phyloP scores from a whole-genome alignment of 2,113 vertebrate species.

The Strigops habroptila region DNA sequence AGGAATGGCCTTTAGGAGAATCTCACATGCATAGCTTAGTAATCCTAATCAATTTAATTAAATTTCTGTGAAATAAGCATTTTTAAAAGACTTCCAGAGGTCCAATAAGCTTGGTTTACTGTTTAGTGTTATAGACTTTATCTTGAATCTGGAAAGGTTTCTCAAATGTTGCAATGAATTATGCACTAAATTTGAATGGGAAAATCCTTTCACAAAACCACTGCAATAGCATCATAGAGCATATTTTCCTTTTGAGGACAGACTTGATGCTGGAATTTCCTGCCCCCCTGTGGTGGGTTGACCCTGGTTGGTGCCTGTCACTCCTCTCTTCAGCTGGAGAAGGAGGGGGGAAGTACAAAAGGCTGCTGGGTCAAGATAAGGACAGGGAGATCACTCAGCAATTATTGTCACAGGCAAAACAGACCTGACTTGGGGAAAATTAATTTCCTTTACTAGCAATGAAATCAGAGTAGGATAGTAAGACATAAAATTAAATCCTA shows the following conservation, averaged over 20 bases:
- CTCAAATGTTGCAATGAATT: background rate
- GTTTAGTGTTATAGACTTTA: background rate
- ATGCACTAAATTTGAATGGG: background rate
- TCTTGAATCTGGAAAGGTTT: background rate
- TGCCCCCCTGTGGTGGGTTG: background rate
- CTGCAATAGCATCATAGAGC: background rate
- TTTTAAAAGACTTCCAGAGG: background rate
- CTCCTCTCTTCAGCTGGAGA: background rate
- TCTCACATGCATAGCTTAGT: background rate
- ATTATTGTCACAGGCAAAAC: background rate
- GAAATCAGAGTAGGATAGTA: background rate
- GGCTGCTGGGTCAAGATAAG: background rate
- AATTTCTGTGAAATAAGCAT: slow-evolving; percentile 16
- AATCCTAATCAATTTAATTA: slow-evolving; percentile 22
- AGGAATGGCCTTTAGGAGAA: background rate
- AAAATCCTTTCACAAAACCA: background rate
- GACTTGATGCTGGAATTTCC: background rate
- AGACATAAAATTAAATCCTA: background rate
- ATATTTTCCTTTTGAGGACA: background rate
- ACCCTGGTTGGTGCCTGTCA: background rate
- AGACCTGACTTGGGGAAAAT: background rate
- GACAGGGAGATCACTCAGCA: background rate
- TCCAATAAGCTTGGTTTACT: background rate
- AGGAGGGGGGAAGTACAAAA: background rate
- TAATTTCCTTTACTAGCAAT: background rate